phyloP scores from a whole-genome alignment of 2,113 vertebrate species.

The Pseudorasbora parva region DNA sequence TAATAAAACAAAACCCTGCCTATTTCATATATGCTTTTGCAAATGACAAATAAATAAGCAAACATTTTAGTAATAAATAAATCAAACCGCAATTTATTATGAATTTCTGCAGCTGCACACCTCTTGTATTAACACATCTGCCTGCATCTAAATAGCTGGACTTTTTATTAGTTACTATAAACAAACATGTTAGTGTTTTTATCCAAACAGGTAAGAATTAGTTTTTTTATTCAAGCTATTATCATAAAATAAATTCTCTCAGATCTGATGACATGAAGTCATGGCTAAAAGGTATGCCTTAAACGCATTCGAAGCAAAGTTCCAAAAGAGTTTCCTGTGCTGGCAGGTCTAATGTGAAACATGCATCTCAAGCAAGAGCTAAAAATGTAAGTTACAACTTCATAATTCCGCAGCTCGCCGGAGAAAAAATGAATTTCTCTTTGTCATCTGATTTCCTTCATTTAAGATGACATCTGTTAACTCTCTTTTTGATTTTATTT shows the following conservation, averaged over 20 bases:
- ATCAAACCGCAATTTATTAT: neutral
- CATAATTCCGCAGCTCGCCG: neutral
- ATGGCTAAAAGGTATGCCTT: neutral
- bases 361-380: constrained; percentile 70
- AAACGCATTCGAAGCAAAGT: constrained; percentile 61
- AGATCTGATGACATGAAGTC: neutral
- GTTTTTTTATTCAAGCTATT: neutral
- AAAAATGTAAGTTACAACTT: constrained; percentile 60
- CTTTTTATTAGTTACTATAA: neutral
- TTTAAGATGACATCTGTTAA: constrained; percentile 15
- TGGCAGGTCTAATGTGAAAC: constrained; percentile 69
- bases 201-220: neutral
- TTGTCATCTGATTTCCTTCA: neutral
- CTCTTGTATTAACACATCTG: neutral
- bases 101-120: neutral
- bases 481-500: constrained; percentile 14
- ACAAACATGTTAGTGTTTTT: neutral
- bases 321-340: constrained; percentile 54
- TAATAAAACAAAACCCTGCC: neutral
- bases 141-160: neutral
- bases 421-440: neutral
- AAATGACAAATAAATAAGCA: neutral
- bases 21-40: neutral
- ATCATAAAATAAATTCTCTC: neutral
- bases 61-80: neutral